A percentile compares a stretch with the other conserved stretches of the same genome.
Evolutionary conservation across 2,113 vertebrate species (phyloP).

Genomic region (Telmatochromis sp.): DNA sequence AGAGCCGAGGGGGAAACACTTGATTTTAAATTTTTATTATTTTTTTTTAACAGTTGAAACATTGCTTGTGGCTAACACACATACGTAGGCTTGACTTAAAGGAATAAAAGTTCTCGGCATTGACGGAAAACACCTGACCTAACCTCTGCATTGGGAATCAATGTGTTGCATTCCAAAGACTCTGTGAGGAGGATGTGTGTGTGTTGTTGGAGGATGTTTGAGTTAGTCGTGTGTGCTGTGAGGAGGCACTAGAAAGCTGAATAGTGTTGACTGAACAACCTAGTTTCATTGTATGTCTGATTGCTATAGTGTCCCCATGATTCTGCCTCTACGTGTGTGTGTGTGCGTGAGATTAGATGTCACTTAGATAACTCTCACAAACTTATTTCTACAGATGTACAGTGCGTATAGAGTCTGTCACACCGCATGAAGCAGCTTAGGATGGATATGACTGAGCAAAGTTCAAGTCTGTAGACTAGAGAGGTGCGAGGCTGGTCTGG

Average conservation of each 20-base stretch:
- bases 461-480: background rate
- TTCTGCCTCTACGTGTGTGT: background rate
- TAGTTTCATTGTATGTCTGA: slow-evolving; percentile 4
- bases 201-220: slow-evolving; percentile 28
- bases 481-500: background rate
- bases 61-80: slow-evolving; percentile 3
- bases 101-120: background rate
- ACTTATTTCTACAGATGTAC: slow-evolving; percentile 4
- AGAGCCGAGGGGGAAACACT: slow-evolving; percentile 6
- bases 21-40: background rate
- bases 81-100: background rate
- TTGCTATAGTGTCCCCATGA: background rate
- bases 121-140: background rate
- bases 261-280: slow-evolving; percentile 28
- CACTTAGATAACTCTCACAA: background rate
- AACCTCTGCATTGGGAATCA: slow-evolving; percentile 16
- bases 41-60: background rate
- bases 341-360: background rate
- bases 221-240: background rate
- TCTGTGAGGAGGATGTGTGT: slow-evolving; percentile 1
- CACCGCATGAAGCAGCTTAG: background rate
- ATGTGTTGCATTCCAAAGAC: slow-evolving; percentile 70
- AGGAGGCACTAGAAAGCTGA: background rate
- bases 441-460: background rate
- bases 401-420: background rate